Base-by-base conservation (phyloP, 1,140 invertebrate genomes). In the Globodera ellingtonae region DNA sequence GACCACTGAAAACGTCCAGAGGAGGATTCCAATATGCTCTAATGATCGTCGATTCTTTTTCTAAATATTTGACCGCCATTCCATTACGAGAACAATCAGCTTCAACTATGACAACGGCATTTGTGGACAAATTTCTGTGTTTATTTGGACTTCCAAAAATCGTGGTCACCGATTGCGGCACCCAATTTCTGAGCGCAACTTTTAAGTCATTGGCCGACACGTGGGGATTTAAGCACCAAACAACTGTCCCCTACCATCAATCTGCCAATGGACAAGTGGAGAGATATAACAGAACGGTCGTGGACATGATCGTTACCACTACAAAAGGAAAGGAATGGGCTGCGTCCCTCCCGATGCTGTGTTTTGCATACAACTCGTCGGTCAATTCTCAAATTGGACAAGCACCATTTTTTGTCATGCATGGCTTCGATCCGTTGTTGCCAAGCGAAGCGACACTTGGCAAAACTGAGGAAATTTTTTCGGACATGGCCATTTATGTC, bases 21-120 rank as follows among this genome's bases (percentile, higher is more conserved):
- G 24, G 48, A 44, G 76, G 76, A 67, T 52, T 48, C 18, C 62
- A 69, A 74, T 67, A 67, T 46, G 67, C 80, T 10, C 44, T 79
- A 8, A 70, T 79, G 15, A 59, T 69, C 4, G 46, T 79, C 10
- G 78, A 79, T 62, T 77, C 71, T 0, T 79, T 78, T 52, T 65
- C 52, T 15, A 78, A 78, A 66, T 79, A n/a, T 4, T n/a, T 52
- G 10, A 79, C 50, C 4, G 35, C 74, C 13, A 35, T 78, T 6
- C 71, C 71, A 4, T 21, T 79, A 6, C 21, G 56, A 3, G 65
- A 80, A 56, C 72, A 79, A 62, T 52, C 21, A 7, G 74, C 78
- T 4, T 56, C 52, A 7, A 66, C 76, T 3, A 62, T 79, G 24
- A 15, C 15, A 4, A 75, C 72, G 3, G 48, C 24, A 24, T 79